phyloP scores from a whole-genome alignment of 2,888 invertebrate genomes.

The Troides oblongomaculatus region DNA sequence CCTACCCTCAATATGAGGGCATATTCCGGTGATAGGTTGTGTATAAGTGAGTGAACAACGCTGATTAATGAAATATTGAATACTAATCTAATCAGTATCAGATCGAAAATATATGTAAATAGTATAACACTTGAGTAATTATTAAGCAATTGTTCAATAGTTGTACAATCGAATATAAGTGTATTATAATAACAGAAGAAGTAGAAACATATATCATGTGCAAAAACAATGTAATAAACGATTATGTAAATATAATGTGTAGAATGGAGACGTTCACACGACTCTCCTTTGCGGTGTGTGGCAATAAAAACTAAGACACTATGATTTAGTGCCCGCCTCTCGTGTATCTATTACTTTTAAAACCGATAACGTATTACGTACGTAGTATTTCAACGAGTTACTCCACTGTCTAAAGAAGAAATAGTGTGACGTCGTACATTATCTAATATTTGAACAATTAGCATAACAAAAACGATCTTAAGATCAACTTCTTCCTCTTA shows the following conservation, averaged over 20 bases:
- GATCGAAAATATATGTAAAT: too few species aligned
- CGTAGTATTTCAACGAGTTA: constrained; percentile 7
- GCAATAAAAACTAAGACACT: constrained; percentile 24
- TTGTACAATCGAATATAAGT: constrained; percentile 3
- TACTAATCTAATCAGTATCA: too few species aligned
- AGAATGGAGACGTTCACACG: constrained; percentile 29
- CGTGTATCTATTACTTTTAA: constrained; percentile 24
- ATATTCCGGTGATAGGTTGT: too few species aligned
- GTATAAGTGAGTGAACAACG: too few species aligned
- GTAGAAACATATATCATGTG: constrained; percentile 29
- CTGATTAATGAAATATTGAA: too few species aligned
- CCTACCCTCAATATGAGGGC: too few species aligned
- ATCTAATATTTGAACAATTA: not conserved
- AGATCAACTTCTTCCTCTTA: too few species aligned
- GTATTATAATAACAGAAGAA: not conserved
- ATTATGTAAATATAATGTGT: constrained; percentile 31
- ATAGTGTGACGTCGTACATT: not conserved
- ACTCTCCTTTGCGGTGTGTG: constrained; percentile 19
- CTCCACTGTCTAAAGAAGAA: not conserved
- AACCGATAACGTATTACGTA: constrained; percentile 23
- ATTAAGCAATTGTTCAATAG: constrained; percentile 1
- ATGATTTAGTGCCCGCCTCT: constrained; percentile 25
- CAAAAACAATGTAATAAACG: constrained; percentile 28
- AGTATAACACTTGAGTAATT: not conserved
- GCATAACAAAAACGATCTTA: not conserved